phyloP scores from a whole-genome alignment of 2,797 vertebrate genomes.

The Gorsachius magnificus region DNA sequence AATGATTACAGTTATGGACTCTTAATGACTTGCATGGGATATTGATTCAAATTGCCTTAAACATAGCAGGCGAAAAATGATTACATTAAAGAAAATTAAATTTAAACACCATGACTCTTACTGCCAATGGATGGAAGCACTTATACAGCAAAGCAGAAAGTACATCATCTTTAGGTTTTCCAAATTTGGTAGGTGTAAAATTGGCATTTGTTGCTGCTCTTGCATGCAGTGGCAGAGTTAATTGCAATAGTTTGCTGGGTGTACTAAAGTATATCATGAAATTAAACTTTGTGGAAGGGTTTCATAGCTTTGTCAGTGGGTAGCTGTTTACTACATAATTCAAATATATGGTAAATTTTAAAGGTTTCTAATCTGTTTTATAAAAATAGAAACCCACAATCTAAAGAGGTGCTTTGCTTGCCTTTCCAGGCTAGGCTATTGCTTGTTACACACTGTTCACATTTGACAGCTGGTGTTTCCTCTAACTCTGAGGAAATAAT shows the following conservation, averaged over 20 bases:
- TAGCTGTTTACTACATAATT: background rate
- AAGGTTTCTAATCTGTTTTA: background rate
- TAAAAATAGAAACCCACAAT: background rate
- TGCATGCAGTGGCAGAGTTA: background rate
- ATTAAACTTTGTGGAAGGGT: background rate
- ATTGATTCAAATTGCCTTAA: conserved; percentile 27
- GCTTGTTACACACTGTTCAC: background rate
- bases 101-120: background rate
- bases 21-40: background rate
- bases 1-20: background rate
- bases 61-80: background rate
- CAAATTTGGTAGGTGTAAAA: conserved; percentile 10
- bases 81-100: conserved; percentile 28
- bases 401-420: background rate
- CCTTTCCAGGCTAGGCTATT: background rate
- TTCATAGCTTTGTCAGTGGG: background rate
- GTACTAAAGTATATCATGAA: background rate
- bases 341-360: background rate
- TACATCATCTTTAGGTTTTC: background rate
- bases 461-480: background rate
- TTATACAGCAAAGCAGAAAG: background rate
- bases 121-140: background rate
- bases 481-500: background rate
- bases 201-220: background rate
- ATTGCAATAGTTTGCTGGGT: background rate